Conservation (phyloP, 1,140 invertebrate genomes). For the Drepana arcuata region DNA sequence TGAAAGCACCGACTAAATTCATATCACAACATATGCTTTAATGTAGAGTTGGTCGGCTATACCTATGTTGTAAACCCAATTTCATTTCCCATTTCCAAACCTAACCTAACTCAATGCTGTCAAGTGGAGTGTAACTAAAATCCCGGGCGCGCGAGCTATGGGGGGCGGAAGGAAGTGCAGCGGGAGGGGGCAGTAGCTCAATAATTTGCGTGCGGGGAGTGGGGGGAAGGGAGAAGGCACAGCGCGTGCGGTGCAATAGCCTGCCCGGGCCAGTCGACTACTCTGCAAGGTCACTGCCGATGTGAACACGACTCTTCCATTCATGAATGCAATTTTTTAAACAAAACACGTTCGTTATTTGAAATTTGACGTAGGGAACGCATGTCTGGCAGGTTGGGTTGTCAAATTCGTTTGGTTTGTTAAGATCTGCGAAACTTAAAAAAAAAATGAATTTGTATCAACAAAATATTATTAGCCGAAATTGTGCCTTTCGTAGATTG, state of each 20-base stretch:
- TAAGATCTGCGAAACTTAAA: not conserved
- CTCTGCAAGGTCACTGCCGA: conserved; percentile 28
- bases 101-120: conserved; percentile 12
- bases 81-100: not conserved
- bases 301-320: conserved; percentile 21
- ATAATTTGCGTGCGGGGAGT: conserved; percentile 27
- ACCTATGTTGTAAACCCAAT: not conserved
- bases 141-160: conserved; percentile 19
- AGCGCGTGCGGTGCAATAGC: conserved; percentile 26
- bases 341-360: no score
- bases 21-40: no score
- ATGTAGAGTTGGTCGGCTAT: not conserved
- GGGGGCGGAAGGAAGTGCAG: conserved; percentile 28
- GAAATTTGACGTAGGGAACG: no score
- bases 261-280: conserved; percentile 20
- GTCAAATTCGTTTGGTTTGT: conserved; percentile 5
- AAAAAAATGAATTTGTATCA: not conserved
- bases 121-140: conserved; percentile 8
- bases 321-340: conserved; percentile 22
- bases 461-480: not conserved
- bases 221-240: conserved; percentile 8
- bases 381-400: conserved; percentile 12
- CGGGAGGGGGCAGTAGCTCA: conserved; percentile 17
- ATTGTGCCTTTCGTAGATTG: not conserved
- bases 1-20: no score